phyloP scores from a whole-genome alignment of 35 echinoderm and acorn worm species.

The Apostichopus californicus region DNA sequence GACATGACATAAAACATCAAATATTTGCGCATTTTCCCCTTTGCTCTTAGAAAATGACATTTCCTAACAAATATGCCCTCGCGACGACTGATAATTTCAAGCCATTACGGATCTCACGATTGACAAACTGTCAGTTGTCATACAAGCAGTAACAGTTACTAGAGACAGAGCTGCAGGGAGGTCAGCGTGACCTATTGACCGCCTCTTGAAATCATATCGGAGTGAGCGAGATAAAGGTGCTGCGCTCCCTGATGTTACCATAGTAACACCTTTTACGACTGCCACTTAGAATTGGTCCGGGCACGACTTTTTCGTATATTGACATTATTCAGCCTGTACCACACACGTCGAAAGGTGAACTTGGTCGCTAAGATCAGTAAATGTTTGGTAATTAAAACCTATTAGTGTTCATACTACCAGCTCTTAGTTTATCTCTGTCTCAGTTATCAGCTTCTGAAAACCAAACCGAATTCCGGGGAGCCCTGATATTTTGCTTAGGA shows the following conservation, averaged over 20 bases:
- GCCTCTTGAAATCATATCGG: neutral
- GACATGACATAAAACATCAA: neutral
- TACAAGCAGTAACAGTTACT: neutral
- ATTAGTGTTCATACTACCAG: neutral
- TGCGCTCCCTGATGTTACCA: neutral
- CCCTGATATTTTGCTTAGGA: neutral
- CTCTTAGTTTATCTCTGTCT: neutral
- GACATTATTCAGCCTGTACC: neutral
- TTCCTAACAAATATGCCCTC: neutral
- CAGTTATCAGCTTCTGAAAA: neutral
- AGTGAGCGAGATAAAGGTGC: neutral
- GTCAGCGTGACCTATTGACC: constrained; percentile 1
- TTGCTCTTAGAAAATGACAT: neutral
- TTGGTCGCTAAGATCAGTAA: neutral
- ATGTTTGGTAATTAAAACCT: constrained; percentile 1
- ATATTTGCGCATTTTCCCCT: neutral
- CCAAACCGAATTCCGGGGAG: neutral
- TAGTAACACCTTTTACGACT: neutral
- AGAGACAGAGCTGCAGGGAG: neutral
- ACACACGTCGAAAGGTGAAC: neutral
- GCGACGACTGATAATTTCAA: constrained; percentile 2
- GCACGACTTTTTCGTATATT: neutral
- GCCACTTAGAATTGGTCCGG: neutral
- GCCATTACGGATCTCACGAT: neutral
- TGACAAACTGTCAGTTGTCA: neutral